phyloP scores from a whole-genome alignment of 2,888 invertebrate genomes.

The Andrena dorsata region DNA sequence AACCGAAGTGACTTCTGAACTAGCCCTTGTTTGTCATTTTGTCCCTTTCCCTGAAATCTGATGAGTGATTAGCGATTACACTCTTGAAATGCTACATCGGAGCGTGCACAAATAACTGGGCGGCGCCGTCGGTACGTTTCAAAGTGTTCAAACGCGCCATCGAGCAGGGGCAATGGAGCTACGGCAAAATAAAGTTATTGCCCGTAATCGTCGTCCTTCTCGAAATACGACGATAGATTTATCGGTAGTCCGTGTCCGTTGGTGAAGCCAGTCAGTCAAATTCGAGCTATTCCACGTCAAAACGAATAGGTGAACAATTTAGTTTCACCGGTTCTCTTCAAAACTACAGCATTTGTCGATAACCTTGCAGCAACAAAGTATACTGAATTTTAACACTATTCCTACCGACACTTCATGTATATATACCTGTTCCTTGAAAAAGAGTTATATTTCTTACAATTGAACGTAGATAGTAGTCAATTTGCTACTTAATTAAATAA shows the following conservation, averaged over 20 bases:
- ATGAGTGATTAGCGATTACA: slow-evolving; percentile 70
- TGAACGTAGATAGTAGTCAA: too few species aligned
- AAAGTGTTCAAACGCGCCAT: slow-evolving; percentile 59
- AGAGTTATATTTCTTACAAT: too few species aligned
- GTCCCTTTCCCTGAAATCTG: slow-evolving; percentile 62
- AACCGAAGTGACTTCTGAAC: slow-evolving; percentile 45
- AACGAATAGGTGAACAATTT: too few species aligned
- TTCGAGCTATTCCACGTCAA: too few species aligned
- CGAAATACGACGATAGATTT: slow-evolving; percentile 34
- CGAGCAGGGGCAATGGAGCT: slow-evolving; percentile 39
- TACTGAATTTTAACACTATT: too few species aligned
- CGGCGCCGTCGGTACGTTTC: slow-evolving; percentile 59
- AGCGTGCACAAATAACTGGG: slow-evolving; percentile 71
- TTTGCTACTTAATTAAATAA: too few species aligned
- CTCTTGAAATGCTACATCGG: slow-evolving; percentile 65
- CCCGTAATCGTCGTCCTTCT: slow-evolving; percentile 57
- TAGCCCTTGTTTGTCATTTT: slow-evolving; percentile 53
- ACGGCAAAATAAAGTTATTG: slow-evolving; percentile 67
- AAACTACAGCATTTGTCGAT: too few species aligned
- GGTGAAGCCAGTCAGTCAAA: slow-evolving; percentile 12
- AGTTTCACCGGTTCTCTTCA: too few species aligned
- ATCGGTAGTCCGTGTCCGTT: slow-evolving; percentile 42
- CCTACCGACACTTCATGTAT: too few species aligned
- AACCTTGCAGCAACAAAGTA: too few species aligned
- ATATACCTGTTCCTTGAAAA: too few species aligned